Conservation (phyloP, 2,888 invertebrate genomes). For the Nomada lathburiana region DNA sequence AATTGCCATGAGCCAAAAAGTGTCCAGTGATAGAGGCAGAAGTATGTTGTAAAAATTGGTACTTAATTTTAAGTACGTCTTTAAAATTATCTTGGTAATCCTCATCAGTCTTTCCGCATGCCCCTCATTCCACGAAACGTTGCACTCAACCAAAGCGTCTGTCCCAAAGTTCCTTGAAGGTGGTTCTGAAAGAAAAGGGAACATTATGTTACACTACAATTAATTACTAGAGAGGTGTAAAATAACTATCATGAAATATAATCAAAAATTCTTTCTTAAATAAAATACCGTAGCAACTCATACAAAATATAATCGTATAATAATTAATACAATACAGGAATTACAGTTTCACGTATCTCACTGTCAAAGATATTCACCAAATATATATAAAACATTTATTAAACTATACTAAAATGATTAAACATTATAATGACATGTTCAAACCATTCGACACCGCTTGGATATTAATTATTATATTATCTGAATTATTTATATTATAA, state of each 20-base stretch:
- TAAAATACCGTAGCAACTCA: background rate
- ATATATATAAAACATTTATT: too few relatives aligned
- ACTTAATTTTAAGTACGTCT: background rate
- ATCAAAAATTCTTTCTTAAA: too few relatives aligned
- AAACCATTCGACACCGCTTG: background rate
- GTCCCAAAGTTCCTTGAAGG: constrained; percentile 72
- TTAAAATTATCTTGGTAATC: background rate
- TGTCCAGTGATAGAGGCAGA: too few relatives aligned
- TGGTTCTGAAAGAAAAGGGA: constrained; percentile 62
- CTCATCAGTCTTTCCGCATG: background rate
- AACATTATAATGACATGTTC: background rate
- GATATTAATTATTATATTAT: background rate
- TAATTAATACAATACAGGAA: too few relatives aligned
- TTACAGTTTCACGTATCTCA: too few relatives aligned
- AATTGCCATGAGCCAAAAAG: too few relatives aligned
- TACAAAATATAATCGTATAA: background rate
- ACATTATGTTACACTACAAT: background rate
- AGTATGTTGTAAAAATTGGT: too few relatives aligned
- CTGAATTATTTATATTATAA: background rate
- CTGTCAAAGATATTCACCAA: background rate
- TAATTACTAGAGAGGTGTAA: background rate
- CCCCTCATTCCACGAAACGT: background rate
- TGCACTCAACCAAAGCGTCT: constrained; percentile 69
- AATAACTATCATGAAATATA: too few relatives aligned
- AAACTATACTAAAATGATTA: too few relatives aligned